A percentile compares a stretch with the other conserved stretches of the same genome.
Evolutionary conservation across 2,888 invertebrate genomes (phyloP).

Genomic region (Clanis bilineata): DNA sequence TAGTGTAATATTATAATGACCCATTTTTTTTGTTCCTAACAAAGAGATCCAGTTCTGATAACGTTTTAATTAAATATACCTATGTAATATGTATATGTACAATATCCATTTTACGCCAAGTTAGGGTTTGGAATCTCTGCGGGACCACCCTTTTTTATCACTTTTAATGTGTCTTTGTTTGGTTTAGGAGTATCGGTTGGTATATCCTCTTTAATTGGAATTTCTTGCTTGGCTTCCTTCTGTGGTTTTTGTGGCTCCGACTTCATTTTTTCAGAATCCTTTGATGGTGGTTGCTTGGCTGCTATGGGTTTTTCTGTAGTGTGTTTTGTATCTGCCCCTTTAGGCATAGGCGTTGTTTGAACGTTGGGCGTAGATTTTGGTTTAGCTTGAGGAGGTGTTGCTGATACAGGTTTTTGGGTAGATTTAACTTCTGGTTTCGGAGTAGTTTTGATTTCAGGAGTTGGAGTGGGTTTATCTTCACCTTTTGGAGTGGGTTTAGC

Average conservation of each 20-base stretch:
- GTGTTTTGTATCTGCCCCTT: neutral
- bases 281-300: slow-evolving; percentile 17
- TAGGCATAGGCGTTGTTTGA: slow-evolving; percentile 20
- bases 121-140: slow-evolving; percentile 69
- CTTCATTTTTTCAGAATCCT: slow-evolving; percentile 31
- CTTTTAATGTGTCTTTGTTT: slow-evolving; percentile 79
- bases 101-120: slow-evolving; percentile 32
- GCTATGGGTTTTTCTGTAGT: neutral
- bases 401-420: slow-evolving; percentile 18
- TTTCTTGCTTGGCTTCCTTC: slow-evolving; percentile 38
- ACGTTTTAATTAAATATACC: slow-evolving; percentile 30
- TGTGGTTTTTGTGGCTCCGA: slow-evolving; percentile 24
- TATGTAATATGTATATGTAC: slow-evolving; percentile 16
- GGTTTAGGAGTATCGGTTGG: slow-evolving; percentile 79
- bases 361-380: slow-evolving; percentile 20
- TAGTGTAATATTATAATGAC: neutral
- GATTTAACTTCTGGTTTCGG: slow-evolving; percentile 24
- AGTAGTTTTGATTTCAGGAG: slow-evolving; percentile 23
- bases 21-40: slow-evolving; percentile 4
- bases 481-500: slow-evolving; percentile 20
- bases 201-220: slow-evolving; percentile 81
- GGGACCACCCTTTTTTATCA: slow-evolving; percentile 82
- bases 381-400: no score
- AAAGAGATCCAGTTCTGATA: slow-evolving; percentile 33
- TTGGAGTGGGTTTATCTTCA: slow-evolving; percentile 26